These are phyloP conservation scores for Onychomys arenicola DNA, from an alignment of 2,797 vertebrate species.

Conservation along the genomic window DNA sequence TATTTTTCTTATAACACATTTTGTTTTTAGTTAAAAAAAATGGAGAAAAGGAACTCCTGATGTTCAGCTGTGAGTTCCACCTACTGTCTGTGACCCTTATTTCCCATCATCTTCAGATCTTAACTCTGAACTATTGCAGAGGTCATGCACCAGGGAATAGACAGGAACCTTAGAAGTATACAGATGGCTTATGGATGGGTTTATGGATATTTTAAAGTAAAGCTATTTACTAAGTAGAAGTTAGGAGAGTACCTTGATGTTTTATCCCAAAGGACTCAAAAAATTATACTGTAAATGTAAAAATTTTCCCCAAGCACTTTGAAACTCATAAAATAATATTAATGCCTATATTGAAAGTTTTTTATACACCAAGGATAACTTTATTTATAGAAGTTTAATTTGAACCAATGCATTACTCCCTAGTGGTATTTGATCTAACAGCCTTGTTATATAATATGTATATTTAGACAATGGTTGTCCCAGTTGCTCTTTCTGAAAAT, in stretches of 20 bases:
- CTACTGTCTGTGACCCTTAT: constrained; percentile 63
- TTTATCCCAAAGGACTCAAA: constrained; percentile 49
- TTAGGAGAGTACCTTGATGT: not conserved
- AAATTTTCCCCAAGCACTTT: constrained; percentile 52
- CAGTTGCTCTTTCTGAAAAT: constrained; percentile 8
- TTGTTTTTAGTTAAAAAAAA: constrained; percentile 67
- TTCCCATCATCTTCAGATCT: constrained; percentile 74
- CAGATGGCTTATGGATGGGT: constrained; percentile 64
- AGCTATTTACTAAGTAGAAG: constrained; percentile 64
- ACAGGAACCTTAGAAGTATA: constrained; percentile 73
- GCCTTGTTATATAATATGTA: not conserved
- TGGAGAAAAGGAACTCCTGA: constrained; percentile 79
- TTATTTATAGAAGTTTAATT: constrained; percentile 2
- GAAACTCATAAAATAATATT: constrained; percentile 55
- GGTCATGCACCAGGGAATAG: constrained; percentile 52
- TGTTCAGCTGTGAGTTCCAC: constrained; percentile 73
- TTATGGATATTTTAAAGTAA: constrained; percentile 71
- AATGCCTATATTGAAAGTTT: not conserved
- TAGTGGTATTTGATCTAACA: not conserved
- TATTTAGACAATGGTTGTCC: not conserved
- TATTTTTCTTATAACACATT: constrained; percentile 66
- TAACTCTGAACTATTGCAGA: constrained; percentile 59
- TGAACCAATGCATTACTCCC: not conserved
- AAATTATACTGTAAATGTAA: not conserved
- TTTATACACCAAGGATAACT: not conserved